Percentiles rank a stretch among this genome's conserved stretches.
Conservation (phyloP, 2,797 vertebrate species). For the Phataginus tricuspis region DNA sequence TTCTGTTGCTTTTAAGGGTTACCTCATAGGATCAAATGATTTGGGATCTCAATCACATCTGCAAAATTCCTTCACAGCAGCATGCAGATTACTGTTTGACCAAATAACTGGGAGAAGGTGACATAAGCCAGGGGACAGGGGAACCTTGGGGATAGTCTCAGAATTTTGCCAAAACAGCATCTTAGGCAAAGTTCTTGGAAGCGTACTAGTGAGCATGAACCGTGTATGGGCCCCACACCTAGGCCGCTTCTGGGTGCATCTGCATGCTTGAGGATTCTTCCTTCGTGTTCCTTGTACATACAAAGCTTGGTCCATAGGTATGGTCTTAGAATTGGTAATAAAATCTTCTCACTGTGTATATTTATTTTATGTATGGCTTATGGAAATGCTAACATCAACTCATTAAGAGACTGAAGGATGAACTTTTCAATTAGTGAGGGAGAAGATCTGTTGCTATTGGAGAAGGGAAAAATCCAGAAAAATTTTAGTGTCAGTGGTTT, state of each 20-base stretch:
- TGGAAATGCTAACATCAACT: neutral
- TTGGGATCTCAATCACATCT: neutral
- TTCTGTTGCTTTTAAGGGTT: neutral
- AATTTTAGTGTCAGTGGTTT: neutral
- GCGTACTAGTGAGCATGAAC: neutral
- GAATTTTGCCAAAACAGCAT: neutral
- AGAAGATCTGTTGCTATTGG: neutral
- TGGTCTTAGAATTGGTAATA: neutral
- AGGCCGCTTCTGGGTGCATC: neutral
- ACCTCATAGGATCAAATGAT: neutral
- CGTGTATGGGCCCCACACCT: accelerated
- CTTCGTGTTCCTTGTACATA: neutral
- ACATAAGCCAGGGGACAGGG: neutral
- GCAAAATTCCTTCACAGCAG: neutral
- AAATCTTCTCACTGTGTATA: neutral
- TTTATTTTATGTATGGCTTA: neutral
- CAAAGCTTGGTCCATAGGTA: neutral
- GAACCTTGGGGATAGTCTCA: neutral
- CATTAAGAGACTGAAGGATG: neutral
- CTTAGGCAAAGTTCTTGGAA: neutral
- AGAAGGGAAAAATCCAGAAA: neutral
- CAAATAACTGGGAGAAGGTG: neutral
- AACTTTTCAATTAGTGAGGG: neutral
- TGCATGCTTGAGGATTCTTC: neutral
- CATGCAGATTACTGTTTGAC: neutral